Base-by-base conservation (phyloP, 1,140 invertebrate genomes). In the Teleogryllus occipitalis region DNA sequence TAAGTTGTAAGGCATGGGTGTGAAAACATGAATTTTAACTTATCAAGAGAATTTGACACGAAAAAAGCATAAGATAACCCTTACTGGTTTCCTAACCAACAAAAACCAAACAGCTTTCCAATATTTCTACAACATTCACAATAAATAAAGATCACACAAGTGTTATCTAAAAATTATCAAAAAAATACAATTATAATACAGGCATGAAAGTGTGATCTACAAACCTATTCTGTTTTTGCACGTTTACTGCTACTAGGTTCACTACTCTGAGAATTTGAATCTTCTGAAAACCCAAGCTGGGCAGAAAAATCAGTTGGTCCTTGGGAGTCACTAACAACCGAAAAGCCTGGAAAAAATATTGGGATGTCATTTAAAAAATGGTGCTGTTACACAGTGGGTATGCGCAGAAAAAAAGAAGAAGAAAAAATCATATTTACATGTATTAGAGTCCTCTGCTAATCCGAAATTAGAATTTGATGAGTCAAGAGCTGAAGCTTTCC, bases 221-320 rank as follows among this genome's bases (percentile, higher is more conserved):
- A 39, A 39, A 39, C 27, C 27, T 65, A 88, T 82, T 91, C 92
- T 85, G 91, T 92, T 89, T 95, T 95, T 86, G 94, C 87, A 83
- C 93, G 88, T 86, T 96, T 95, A 15, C 92, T 89, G 14, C 92
- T 89, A 65, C 91, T 90, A 48, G 92, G 90, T 84, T 95, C 94
- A 85, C 93, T 95, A 82, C 93, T 93, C 86, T 95, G 94, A 0
- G 94, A 95, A 86, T 96, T 96, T 8, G 95, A 96, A 84, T 96
- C 95, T 87, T 96, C 95, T 0, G 94, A 96, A 85, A 96, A 96
- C 81, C 93, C 93, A 87, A 95, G 89, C 83, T 93, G 92, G 73
- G 93, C 92, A 21, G 93, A 93, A 83, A 95, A 95, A 81, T 96
- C 94, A 65, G 93, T 94, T 8, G 93, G 89, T 22, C 94, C 94